phyloP scores from a whole-genome alignment of 1,140 invertebrate genomes.

The Megalopta genalis region DNA sequence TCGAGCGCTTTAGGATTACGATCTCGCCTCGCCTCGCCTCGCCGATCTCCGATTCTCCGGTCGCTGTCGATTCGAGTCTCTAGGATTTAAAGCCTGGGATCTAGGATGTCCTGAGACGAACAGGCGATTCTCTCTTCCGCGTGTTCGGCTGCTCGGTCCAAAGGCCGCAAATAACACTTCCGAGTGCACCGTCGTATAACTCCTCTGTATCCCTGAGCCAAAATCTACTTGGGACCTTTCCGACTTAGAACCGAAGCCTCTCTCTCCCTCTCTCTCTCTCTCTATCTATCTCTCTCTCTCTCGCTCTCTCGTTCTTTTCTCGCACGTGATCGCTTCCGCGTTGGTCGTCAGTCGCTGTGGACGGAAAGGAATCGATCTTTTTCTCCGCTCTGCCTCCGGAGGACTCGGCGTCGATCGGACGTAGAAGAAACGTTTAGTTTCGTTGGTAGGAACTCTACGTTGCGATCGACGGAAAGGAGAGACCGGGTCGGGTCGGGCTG shows the following conservation, averaged over 20 bases:
- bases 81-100: too few species aligned
- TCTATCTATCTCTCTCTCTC: background rate
- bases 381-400: background rate
- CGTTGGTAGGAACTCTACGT: constrained; percentile 1
- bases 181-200: constrained; percentile 26
- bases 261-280: too few species aligned
- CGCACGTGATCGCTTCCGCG: constrained; percentile 5
- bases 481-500: too few species aligned
- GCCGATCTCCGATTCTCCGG: background rate
- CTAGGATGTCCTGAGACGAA: too few species aligned
- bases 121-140: background rate
- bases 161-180: constrained; percentile 43
- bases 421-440: background rate
- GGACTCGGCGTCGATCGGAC: background rate
- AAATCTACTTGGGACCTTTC: constrained; percentile 59
- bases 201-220: constrained; percentile 61
- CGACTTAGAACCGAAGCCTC: constrained; percentile 32
- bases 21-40: background rate
- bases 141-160: constrained; percentile 22
- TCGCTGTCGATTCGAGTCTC: too few species aligned
- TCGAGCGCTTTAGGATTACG: constrained; percentile 14
- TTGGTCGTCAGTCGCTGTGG: constrained; percentile 9
- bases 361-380: constrained; percentile 27
- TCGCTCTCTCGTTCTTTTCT: background rate
- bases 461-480: background rate